Evolutionary conservation across 2,113 vertebrate genomes (phyloP).

Genomic region (Struthidea cinerea): DNA sequence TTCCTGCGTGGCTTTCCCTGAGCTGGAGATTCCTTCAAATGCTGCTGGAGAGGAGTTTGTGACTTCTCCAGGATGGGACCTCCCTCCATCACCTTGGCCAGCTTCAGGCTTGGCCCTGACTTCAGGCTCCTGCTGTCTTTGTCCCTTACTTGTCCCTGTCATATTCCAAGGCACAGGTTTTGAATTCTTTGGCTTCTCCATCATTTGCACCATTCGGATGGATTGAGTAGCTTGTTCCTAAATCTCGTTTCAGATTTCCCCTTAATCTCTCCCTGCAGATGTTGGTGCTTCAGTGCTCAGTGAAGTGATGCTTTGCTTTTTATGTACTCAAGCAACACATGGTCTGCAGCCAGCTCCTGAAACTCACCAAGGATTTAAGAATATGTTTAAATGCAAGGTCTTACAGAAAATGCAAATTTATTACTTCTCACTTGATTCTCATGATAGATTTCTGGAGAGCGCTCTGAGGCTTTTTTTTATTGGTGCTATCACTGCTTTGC

Average conservation of each 20-base stretch:
- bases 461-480: background rate
- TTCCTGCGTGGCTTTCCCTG: background rate
- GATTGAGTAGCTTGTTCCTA: background rate
- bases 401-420: constrained; percentile 36
- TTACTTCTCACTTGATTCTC: constrained; percentile 1
- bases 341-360: constrained; percentile 9
- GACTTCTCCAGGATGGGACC: rapidly evolving
- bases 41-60: background rate
- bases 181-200: background rate
- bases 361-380: background rate
- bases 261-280: background rate
- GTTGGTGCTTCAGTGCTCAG: background rate
- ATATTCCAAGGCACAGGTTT: background rate
- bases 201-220: background rate
- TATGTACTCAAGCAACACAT: background rate
- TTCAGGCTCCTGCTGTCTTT: background rate
- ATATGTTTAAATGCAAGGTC: constrained; percentile 1
- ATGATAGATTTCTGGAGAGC: constrained; percentile 19
- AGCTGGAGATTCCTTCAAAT: background rate
- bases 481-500: constrained; percentile 11
- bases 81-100: background rate
- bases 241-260: background rate
- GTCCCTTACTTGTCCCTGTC: background rate
- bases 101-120: rapidly evolving
- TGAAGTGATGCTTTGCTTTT: constrained; percentile 1